A percentile compares a stretch with the other conserved stretches of the same genome.
phyloP scores from a whole-genome alignment of 2,113 vertebrate genomes.

The Stigmatopora nigra region DNA sequence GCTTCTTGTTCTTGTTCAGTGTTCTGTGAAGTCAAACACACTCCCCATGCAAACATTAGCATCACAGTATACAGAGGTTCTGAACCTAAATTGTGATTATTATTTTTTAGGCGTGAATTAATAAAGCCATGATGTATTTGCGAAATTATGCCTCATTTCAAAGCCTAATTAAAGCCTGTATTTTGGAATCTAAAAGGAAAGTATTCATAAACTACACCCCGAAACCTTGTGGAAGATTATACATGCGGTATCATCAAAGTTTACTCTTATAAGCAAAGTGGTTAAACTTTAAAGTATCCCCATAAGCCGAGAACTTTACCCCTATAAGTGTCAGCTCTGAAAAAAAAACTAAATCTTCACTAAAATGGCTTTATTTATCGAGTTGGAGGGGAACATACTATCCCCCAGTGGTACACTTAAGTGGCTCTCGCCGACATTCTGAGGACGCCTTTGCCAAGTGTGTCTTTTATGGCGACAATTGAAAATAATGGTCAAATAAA shows the following conservation, averaged over 20 bases:
- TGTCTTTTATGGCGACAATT: slow-evolving; percentile 70
- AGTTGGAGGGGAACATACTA: slow-evolving; percentile 54
- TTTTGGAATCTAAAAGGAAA: not conserved
- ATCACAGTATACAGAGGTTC: no score
- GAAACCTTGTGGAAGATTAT: not conserved
- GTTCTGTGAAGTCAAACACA: not conserved
- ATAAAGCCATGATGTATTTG: not conserved
- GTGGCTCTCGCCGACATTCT: slow-evolving; percentile 61
- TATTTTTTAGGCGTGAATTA: no score
- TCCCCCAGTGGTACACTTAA: slow-evolving; percentile 65
- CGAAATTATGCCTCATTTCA: not conserved
- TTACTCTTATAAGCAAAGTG: slow-evolving; percentile 6
- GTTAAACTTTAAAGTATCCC: slow-evolving; percentile 19
- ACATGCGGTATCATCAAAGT: not conserved
- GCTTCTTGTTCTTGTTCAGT: not conserved
- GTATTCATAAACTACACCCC: not conserved
- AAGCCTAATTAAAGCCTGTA: not conserved
- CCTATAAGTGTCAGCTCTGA: not conserved
- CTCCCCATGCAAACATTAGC: not conserved
- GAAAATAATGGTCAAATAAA: slow-evolving; percentile 76
- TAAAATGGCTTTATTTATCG: slow-evolving; percentile 59
- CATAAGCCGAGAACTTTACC: slow-evolving; percentile 23
- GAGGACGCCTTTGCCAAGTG: slow-evolving; percentile 64
- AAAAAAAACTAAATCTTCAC: slow-evolving; percentile 24
- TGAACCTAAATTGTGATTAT: no score